Conservation (phyloP, 1,140 invertebrate species). For the Zaprionus gabonicus region DNA sequence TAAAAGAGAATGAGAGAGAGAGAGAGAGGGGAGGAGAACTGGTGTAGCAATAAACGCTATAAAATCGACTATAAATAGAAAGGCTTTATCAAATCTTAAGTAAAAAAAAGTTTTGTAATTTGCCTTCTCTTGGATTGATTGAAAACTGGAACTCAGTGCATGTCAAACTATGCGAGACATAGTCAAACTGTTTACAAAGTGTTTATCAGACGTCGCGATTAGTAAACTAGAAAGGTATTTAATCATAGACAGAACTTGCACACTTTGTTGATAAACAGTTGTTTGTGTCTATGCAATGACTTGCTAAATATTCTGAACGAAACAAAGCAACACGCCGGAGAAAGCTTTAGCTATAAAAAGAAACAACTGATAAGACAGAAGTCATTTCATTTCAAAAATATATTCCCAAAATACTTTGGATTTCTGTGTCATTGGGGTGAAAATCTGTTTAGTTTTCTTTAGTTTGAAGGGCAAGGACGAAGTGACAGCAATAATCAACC, state of each 20-base stretch:
- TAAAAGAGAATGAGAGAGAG: slow-evolving; percentile 30
- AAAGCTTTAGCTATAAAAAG: not conserved
- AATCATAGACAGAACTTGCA: slow-evolving; percentile 22
- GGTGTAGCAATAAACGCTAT: slow-evolving; percentile 34
- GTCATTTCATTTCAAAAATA: not conserved
- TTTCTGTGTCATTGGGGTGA: too few relatives aligned
- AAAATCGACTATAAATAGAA: slow-evolving; percentile 61
- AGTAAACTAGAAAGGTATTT: slow-evolving; percentile 4
- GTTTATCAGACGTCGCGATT: not conserved
- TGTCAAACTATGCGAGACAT: not conserved
- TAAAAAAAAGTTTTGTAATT: slow-evolving; percentile 19
- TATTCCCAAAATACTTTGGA: not conserved
- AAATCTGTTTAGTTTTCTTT: not conserved
- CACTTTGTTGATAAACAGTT: slow-evolving; percentile 26
- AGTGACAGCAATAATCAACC: not conserved
- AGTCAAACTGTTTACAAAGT: not conserved
- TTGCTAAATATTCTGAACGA: slow-evolving; percentile 2
- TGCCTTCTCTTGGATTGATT: not conserved
- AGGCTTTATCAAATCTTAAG: slow-evolving; percentile 69
- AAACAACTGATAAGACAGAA: not conserved
- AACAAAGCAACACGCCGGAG: slow-evolving; percentile 2
- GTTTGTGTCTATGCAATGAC: slow-evolving; percentile 26
- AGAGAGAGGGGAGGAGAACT: not conserved
- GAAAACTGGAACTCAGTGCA: not conserved
- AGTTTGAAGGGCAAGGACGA: slow-evolving; percentile 22